Evolutionary conservation across 2,113 vertebrate genomes (phyloP).

Genomic region (Dipodomys ordii): DNA sequence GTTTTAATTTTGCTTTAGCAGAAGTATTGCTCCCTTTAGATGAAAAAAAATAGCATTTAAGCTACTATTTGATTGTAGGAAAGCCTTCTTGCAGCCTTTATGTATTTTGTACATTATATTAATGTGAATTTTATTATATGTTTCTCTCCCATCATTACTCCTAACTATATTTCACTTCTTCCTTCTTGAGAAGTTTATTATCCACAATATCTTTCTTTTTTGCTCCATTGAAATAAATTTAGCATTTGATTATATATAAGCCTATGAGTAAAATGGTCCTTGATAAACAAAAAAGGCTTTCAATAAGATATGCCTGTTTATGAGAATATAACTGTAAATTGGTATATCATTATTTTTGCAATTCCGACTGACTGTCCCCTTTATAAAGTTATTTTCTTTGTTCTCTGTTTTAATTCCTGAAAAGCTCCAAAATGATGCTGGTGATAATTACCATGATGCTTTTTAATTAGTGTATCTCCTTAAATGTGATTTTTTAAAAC

Average conservation of each 20-base stretch:
- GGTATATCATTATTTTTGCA: background rate
- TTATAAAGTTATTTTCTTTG: background rate
- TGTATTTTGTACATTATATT: background rate
- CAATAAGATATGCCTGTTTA: background rate
- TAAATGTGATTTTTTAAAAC: constrained; percentile 15
- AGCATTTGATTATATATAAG: background rate
- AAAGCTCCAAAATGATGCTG: background rate
- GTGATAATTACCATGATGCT: background rate
- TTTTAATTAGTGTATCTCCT: background rate
- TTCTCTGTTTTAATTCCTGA: constrained; percentile 28
- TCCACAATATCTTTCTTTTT: background rate
- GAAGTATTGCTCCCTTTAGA: background rate
- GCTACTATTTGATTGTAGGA: background rate
- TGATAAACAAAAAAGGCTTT: background rate
- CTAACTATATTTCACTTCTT: background rate
- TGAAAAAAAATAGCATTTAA: constrained; percentile 12
- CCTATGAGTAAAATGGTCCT: background rate
- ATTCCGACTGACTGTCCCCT: background rate
- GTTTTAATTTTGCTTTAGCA: background rate
- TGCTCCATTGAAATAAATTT: background rate
- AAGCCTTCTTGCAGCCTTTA: background rate
- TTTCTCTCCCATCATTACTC: background rate
- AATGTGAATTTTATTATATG: constrained; percentile 21
- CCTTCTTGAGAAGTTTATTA: background rate
- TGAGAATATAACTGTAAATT: background rate